phyloP scores from a whole-genome alignment of 2,113 vertebrate species.

The Chaetops frenatus region DNA sequence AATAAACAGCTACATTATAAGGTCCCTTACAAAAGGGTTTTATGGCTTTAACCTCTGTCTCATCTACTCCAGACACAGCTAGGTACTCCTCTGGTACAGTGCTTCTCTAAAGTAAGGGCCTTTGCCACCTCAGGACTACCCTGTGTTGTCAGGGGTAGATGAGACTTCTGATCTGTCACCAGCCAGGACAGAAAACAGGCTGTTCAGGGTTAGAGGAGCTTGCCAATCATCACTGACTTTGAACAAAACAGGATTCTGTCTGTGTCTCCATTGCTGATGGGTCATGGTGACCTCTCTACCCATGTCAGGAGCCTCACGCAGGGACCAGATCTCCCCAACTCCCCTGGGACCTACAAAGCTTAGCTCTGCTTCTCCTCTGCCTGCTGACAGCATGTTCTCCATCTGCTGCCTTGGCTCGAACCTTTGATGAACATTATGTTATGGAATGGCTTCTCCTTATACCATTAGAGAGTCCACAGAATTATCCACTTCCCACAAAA shows the following conservation, averaged over 20 bases:
- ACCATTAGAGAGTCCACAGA: neutral
- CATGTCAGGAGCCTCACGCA: neutral
- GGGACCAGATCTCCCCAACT: neutral
- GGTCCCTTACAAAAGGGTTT: neutral
- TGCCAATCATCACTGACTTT: neutral
- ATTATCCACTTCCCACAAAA: neutral
- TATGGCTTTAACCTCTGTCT: neutral
- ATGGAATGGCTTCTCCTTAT: neutral
- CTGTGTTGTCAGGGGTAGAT: accelerated
- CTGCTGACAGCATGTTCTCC: neutral
- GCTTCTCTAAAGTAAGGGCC: neutral
- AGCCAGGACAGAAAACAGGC: neutral
- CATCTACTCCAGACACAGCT: neutral
- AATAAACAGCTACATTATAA: neutral
- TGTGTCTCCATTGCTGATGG: neutral
- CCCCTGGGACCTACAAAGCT: neutral
- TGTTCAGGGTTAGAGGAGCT: neutral
- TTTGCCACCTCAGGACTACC: neutral
- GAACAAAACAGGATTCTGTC: neutral
- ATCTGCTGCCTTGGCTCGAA: neutral
- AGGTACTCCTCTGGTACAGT: neutral
- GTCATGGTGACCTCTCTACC: neutral
- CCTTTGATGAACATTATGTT: neutral
- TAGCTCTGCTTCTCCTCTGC: neutral
- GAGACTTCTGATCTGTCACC: neutral